Conservation (phyloP, 2,888 invertebrate species). For the Nycteola revayana region DNA sequence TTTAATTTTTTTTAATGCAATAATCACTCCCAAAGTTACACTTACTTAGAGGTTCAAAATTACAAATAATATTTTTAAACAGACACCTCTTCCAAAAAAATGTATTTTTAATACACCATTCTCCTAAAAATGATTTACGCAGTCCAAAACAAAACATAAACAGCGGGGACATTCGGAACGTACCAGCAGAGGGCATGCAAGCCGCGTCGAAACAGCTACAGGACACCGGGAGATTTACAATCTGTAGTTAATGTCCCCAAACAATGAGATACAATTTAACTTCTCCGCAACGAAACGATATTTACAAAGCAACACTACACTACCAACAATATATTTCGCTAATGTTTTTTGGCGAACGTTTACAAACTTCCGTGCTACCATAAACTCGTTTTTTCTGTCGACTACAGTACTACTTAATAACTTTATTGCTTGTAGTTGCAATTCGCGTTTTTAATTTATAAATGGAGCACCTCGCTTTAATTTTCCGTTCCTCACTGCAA, state of each 20-base stretch:
- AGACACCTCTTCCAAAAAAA: not conserved
- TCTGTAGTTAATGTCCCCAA: constrained; percentile 67
- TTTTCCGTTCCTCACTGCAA: not conserved
- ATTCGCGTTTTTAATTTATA: constrained; percentile 59
- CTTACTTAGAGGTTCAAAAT: no score
- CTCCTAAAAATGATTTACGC: constrained; percentile 1
- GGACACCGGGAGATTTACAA: constrained; percentile 67
- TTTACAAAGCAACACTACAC: constrained; percentile 61
- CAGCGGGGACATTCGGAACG: constrained; percentile 41
- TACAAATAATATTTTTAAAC: no score
- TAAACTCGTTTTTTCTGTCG: constrained; percentile 52
- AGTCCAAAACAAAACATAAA: constrained; percentile 9
- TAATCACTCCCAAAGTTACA: no score
- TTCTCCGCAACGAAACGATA: constrained; percentile 57
- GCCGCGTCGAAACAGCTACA: constrained; percentile 33
- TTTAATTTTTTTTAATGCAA: no score
- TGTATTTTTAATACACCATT: constrained; percentile 3
- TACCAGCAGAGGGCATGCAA: constrained; percentile 34
- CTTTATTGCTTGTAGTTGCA: constrained; percentile 63
- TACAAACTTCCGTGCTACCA: constrained; percentile 52
- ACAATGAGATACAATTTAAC: constrained; percentile 76
- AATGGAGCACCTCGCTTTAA: constrained; percentile 33
- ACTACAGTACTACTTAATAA: constrained; percentile 60
- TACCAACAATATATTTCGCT: constrained; percentile 52
- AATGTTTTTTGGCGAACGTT: constrained; percentile 66